These are phyloP conservation scores for Zhuqinia jingwanae DNA, from an alignment of 2,888 invertebrate species.

Conservation along the genomic window DNA sequence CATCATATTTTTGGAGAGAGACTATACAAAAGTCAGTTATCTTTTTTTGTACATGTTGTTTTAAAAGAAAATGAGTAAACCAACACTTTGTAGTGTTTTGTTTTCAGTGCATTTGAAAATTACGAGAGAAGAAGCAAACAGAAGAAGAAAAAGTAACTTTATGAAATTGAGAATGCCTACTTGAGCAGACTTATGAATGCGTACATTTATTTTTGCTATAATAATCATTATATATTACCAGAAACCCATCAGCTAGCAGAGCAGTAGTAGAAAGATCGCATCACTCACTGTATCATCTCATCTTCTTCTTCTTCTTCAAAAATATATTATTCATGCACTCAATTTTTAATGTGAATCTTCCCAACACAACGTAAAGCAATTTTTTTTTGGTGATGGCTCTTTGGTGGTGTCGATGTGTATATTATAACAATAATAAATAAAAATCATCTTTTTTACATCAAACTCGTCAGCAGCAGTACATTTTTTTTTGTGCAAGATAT, in stretches of 20 bases:
- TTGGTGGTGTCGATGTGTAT: constrained; percentile 9
- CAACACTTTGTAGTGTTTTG: neutral
- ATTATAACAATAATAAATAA: constrained; percentile 12
- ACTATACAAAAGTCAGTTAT: too few relatives aligned
- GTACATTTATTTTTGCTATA: too few relatives aligned
- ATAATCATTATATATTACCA: constrained; percentile 44
- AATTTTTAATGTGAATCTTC: constrained; percentile 24
- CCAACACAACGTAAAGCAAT: neutral
- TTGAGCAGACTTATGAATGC: too few relatives aligned
- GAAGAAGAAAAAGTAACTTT: constrained; percentile 26
- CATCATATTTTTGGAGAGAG: too few relatives aligned
- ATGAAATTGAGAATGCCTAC: constrained; percentile 17
- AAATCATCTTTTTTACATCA: neutral
- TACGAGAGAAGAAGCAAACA: too few relatives aligned
- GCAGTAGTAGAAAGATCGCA: too few relatives aligned
- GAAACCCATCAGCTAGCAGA: constrained; percentile 42
- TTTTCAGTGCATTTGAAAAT: too few relatives aligned
- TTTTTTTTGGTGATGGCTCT: too few relatives aligned
- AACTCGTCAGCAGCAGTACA: constrained; percentile 1
- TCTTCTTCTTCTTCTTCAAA: constrained; percentile 25
- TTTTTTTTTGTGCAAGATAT: neutral
- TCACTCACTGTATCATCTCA: neutral
- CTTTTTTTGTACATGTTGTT: neutral
- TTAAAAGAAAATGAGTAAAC: too few relatives aligned
- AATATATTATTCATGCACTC: constrained; percentile 40